phyloP scores from a whole-genome alignment of 2,797 vertebrate genomes.

The Botia kubotai region DNA sequence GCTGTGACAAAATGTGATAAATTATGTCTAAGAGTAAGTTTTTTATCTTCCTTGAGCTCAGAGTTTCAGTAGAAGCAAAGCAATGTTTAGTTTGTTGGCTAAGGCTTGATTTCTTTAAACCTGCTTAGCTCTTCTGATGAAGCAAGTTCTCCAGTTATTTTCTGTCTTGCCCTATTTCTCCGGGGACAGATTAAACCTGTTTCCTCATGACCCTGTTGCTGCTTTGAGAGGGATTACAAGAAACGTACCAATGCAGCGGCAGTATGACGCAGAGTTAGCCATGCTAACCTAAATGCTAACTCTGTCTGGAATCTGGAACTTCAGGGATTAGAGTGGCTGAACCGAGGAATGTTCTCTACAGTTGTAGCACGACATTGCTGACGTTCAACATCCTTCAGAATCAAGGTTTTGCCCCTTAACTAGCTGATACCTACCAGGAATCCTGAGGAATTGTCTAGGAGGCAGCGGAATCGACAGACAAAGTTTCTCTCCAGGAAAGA shows the following conservation, averaged over 20 bases:
- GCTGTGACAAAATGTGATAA: too few species aligned
- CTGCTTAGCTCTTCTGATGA: conserved; percentile 17
- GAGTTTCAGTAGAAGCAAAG: neutral
- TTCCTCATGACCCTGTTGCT: conserved; percentile 70
- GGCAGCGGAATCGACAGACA: conserved; percentile 84
- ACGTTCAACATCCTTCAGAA: too few species aligned
- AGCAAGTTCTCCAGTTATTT: conserved; percentile 32
- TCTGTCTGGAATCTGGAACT: conserved; percentile 18
- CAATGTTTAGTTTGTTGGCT: neutral
- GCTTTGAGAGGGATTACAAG: conserved; percentile 73
- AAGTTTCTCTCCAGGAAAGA: conserved; percentile 83
- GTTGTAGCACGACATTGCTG: neutral
- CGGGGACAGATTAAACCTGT: conserved; percentile 63
- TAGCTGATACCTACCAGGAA: conserved; percentile 78
- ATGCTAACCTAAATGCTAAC: conserved; percentile 38
- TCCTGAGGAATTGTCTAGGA: conserved; percentile 85
- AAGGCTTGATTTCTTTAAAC: neutral
- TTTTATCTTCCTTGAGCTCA: neutral
- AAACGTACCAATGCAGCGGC: conserved; percentile 63
- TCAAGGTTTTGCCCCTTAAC: too few species aligned
- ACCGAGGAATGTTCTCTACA: neutral
- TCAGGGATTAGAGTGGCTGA: conserved; percentile 2
- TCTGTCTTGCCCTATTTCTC: conserved; percentile 4
- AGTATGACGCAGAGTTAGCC: conserved; percentile 32
- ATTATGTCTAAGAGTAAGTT: neutral